Conservation (phyloP, 2,113 vertebrate genomes). For the Elephas maximus region DNA sequence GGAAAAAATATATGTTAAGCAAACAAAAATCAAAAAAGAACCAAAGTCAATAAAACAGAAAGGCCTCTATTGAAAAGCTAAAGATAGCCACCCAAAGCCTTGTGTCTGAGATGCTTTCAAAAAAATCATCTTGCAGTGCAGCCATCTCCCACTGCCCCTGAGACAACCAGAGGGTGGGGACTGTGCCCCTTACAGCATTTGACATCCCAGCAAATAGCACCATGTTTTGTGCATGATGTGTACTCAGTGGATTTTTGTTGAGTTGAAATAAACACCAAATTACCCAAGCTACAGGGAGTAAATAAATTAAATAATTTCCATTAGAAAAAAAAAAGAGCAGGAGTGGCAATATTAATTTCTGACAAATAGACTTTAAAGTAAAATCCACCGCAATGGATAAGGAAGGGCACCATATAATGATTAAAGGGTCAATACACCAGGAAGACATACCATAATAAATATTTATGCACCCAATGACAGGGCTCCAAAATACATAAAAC, state of each 20-base stretch:
- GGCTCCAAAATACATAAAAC: too few species aligned
- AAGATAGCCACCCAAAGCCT: background rate
- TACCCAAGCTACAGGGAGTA: background rate
- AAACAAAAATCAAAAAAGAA: too few species aligned
- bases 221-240: fast-evolving
- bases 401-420: too few species aligned
- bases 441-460: too few species aligned
- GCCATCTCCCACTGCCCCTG: fast-evolving
- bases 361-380: too few species aligned
- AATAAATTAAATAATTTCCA: background rate
- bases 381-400: too few species aligned
- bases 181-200: fast-evolving
- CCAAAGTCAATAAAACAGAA: background rate
- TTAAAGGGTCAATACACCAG: too few species aligned
- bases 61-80: background rate
- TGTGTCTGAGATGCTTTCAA: background rate
- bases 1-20: too few species aligned
- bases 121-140: background rate
- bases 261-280: background rate
- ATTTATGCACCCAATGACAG: too few species aligned
- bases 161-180: background rate
- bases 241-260: background rate
- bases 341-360: too few species aligned
- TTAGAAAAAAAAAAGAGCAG: background rate
- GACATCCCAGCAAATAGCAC: background rate